Percentiles rank a stretch among this genome's conserved stretches.
phyloP scores from a whole-genome alignment of 2,797 vertebrate genomes.

The Orestias chungarensis region DNA sequence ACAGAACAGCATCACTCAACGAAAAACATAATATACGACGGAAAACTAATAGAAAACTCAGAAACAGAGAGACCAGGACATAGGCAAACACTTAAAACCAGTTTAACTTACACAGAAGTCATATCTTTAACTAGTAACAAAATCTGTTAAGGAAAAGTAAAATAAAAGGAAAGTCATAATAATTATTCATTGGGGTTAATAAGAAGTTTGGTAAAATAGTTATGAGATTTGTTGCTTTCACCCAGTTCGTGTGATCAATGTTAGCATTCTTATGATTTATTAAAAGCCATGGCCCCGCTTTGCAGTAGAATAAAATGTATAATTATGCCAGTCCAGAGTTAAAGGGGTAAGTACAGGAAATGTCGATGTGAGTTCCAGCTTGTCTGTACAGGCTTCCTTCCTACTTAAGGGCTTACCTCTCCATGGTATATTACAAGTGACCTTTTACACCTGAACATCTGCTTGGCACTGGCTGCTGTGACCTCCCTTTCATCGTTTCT shows the following conservation, averaged over 20 bases:
- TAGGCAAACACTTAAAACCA: too few relatives aligned
- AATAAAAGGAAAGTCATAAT: not conserved
- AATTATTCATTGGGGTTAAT: not conserved
- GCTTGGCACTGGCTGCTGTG: conserved; percentile 40
- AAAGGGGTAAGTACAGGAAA: conserved; percentile 5
- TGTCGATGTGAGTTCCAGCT: conserved; percentile 17
- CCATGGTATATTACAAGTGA: conserved; percentile 55
- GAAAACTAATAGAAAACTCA: too few relatives aligned
- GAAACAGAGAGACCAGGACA: too few relatives aligned
- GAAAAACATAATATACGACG: too few relatives aligned
- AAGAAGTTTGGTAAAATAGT: not conserved
- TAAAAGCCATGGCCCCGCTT: not conserved
- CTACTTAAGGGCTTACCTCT: conserved; percentile 38
- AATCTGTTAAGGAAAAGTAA: too few relatives aligned
- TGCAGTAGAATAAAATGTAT: not conserved
- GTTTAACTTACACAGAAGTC: too few relatives aligned
- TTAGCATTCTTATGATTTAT: not conserved
- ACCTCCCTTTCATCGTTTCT: conserved; percentile 48
- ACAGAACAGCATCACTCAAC: too few relatives aligned
- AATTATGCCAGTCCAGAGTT: not conserved
- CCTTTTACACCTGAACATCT: conserved; percentile 62
- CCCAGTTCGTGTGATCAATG: not conserved
- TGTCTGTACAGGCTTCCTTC: conserved; percentile 7
- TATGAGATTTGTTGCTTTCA: not conserved
- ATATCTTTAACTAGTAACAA: too few relatives aligned